Base-by-base conservation (phyloP, 2,113 vertebrate species). In the Tragelaphus strepsiceros region DNA sequence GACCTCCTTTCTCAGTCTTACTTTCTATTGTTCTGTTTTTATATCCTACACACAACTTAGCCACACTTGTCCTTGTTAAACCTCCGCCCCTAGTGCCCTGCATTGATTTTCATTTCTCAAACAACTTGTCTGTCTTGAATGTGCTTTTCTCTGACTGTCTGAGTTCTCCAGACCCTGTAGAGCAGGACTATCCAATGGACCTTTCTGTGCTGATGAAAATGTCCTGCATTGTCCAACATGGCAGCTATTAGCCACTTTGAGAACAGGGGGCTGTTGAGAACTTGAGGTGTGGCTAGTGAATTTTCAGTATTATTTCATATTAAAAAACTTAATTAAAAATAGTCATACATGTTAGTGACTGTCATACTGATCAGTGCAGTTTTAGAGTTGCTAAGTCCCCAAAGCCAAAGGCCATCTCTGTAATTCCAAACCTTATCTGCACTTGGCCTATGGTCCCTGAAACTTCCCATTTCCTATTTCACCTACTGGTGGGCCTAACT, bases 271-370 rank as follows among this genome's bases (percentile, higher is more conserved):
- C 53, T 26, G 22, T 1, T 54, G 58, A 90, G 62, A 96, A 61
- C 10, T 10, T 51, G 39, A 64, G 2, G 19, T 49, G 13, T 24
- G 61, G 12, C 24, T 62, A 39, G 21, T 88, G 24, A 49, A 46
- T 53, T 93, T 49, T 62, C 53, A 56, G 5, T n/a, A 35, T 54
- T 56, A 53, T 32, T 74, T 90, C 39, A 39, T 82, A 88, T 61
- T 88, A 91, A 77, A 54, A 85, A 80, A 78, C 10, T 71, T 88
- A 78, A 54, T 88, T 91, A 83, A 90, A 86, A 83, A 74, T 32
- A 87, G 32, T 11, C 35, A 80, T 12, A 49, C 3, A 3, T 35
- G 54, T 8, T 39, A 58, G 32, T 90, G 62, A 13, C 16, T 58
- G 24, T 67, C 46, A 35, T 8, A 58, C 4, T 80, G 15, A 15